Evolutionary conservation across 1,140 invertebrate genomes (phyloP), one percentile per base, ranked within the genome.

Genomic region (Mylabris phalerata): DNA sequence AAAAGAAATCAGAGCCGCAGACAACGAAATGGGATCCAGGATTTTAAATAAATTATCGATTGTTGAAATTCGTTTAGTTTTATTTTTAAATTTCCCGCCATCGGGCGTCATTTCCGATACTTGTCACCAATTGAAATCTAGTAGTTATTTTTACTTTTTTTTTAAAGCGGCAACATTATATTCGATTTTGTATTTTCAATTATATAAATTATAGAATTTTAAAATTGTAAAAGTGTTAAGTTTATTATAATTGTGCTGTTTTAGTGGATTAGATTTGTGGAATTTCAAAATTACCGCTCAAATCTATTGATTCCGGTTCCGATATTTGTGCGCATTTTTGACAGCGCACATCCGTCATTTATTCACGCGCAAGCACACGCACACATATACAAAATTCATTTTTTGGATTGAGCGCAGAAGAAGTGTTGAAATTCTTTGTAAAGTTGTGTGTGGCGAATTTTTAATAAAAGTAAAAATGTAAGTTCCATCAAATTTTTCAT

Each of bases 1-100:
- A 82, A 59, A 75, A 79, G 61, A 79, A 81, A 38, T 78, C 85
- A 66, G 79, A 84, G 59, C 65, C 75, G 42, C 84, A 86, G 70
- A 77, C 75, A 51, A 86, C 86, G 6, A 75, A 84, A 40, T 98
- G 94, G 94, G 82, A 93, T 79, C 88, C 90, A 25, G 90, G 89
- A 55, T 93, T 93, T 73, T 88, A 81, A 74, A 32, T 32, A 7
- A 32, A 5, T 32, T 4, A 32, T 5, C 7, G 7, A 32, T 19
- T 19, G 19, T 19, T 19, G 19, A 19, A 19, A 1, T 19, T 1
- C 1, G 19, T 19, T 1, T 19, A 2, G 19, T 19, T 19, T 19
- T 19, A 19, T 19, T 19, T 19, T 19, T 19, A 19, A 19, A 19
- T 19, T 19, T 19, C 19, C 19, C 19, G 19, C 19, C 19, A 19